Conservation (phyloP, 2,888 invertebrate genomes). For the Agonum fuliginosum region DNA sequence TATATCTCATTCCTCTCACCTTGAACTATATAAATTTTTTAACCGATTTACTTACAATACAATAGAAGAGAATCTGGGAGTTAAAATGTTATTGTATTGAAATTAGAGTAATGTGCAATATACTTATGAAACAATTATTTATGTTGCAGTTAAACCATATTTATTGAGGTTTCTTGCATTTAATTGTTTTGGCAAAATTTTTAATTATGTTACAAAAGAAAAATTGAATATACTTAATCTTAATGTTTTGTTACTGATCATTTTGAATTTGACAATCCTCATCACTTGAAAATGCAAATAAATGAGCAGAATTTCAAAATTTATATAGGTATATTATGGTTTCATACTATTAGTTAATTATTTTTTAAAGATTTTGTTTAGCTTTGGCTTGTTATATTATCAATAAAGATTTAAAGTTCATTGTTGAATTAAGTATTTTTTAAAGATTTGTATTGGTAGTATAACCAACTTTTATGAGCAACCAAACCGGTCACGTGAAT, state of each 20-base stretch:
- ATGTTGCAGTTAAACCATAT: neutral
- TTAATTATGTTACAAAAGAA: neutral
- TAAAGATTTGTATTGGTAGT: no score
- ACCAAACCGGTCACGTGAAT: no score
- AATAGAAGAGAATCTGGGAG: neutral
- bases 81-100: neutral
- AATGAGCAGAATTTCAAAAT: no score
- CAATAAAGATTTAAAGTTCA: no score
- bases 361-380: no score
- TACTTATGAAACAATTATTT: neutral
- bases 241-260: neutral
- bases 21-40: constrained; percentile 21
- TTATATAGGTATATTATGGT: no score
- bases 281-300: no score
- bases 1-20: constrained; percentile 11
- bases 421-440: no score
- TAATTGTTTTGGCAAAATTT: neutral
- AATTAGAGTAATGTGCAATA: neutral
- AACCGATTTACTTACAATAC: constrained; percentile 9
- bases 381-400: no score
- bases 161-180: neutral
- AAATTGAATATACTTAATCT: no score
- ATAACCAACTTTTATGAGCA: no score
- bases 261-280: neutral
- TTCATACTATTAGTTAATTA: no score